Base-by-base conservation (phyloP, 2,113 vertebrate genomes). In the Tilapia sparmanii region DNA sequence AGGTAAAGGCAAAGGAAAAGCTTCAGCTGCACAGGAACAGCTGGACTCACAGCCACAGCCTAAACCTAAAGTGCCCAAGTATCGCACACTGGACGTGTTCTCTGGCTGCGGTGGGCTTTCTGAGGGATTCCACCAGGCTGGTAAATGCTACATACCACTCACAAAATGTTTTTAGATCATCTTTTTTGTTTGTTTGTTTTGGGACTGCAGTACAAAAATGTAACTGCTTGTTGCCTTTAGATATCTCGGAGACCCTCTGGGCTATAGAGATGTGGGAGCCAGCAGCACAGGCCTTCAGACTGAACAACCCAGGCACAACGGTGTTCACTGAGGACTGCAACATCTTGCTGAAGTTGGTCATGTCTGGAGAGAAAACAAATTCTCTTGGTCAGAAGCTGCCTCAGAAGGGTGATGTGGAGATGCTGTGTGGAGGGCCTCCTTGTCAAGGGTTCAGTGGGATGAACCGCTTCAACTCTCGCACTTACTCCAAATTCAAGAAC, bases 251-350 rank as follows among this genome's bases (percentile, higher is more conserved):
- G 94, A 98, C 98, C 0, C 93, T 97, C 2, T 99, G 98, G 98
- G 98, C 98, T 88, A 97, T 99, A 1, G 98, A 99, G 95, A 99
- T 99, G 98, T 99, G 98, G 98, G 98, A 99, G 13, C 98, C 98
- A 0, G 98, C 98, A 0, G 98, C 98, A 0, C 98, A 99, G 88
- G 98, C 98, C 0, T 99, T 99, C 92, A 96, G 98, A 18, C 95
- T 99, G 9, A 99, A 99, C 94, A 99, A 99, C 68, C 98, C 98
- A 0, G 96, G 97, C 35, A 97, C 96, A 57, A 99, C 98, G 0
- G 98, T 99, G n/a, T 99, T 99, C 96, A 99, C 98, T 0, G 98
- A 99, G 94, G 98, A 99, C 90, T 99, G 98, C 92, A 99, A 99
- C 6, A 92, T 98, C 7, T 93, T 99, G 22, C 95, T 99, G 26